Percentiles rank a stretch among this genome's conserved stretches.
Evolutionary conservation across 2,888 invertebrate species (phyloP).

Genomic region (Endomychus coccineus): DNA sequence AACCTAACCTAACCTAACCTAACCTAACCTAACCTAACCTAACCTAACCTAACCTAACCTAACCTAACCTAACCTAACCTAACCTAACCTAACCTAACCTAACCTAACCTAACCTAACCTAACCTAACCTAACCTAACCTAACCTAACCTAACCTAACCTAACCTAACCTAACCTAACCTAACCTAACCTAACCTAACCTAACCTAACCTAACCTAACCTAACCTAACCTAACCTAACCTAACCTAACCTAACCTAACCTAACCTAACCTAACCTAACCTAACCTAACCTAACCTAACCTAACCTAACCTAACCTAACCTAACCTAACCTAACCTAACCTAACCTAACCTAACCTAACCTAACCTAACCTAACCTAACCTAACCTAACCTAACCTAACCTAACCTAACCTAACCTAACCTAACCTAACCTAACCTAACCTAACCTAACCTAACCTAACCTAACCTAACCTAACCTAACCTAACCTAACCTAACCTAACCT

Average conservation of each 20-base stretch:
- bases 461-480: too few species aligned
- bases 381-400: conserved; percentile 9
- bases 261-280: conserved; percentile 14
- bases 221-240: conserved; percentile 17
- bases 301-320: conserved; percentile 11
- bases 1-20: conserved; percentile 23
- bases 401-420: too few species aligned
- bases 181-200: conserved; percentile 16
- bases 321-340: conserved; percentile 14
- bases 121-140: conserved; percentile 17
- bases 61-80: conserved; percentile 24
- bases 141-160: conserved; percentile 17
- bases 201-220: conserved; percentile 16
- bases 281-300: conserved; percentile 10
- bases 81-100: conserved; percentile 23
- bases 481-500: too few species aligned
- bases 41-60: conserved; percentile 23
- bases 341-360: conserved; percentile 6
- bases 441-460: too few species aligned
- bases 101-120: conserved; percentile 20
- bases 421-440: too few species aligned
- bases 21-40: conserved; percentile 20
- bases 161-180: conserved; percentile 14
- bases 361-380: conserved; percentile 10
- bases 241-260: conserved; percentile 16